Evolutionary conservation across 2,888 invertebrate species (phyloP).

Genomic region (Creontiades dilutus): DNA sequence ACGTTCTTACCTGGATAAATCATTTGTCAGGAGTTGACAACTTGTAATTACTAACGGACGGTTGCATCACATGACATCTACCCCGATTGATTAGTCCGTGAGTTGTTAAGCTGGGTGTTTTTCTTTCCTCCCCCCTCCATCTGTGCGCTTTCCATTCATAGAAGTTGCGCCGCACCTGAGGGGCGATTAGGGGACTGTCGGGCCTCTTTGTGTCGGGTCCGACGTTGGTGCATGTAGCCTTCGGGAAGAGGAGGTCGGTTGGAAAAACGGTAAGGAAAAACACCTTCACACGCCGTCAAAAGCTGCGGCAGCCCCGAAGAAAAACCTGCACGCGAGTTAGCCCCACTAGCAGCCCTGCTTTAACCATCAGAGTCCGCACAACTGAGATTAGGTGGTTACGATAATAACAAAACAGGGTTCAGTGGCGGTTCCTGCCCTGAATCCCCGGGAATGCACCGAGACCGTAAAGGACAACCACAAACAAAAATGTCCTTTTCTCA

Average conservation of each 20-base stretch:
- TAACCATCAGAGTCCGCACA: not conserved
- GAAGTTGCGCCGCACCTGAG: constrained; percentile 1
- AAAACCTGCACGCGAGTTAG: not conserved
- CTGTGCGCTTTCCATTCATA: not conserved
- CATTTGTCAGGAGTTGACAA: not conserved
- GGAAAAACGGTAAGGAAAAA: not conserved
- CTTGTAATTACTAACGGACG: not conserved
- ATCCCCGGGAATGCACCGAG: no score
- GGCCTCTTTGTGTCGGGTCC: not conserved
- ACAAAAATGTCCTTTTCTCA: no score
- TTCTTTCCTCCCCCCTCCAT: not conserved
- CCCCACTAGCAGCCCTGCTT: not conserved
- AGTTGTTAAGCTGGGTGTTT: constrained; percentile 11
- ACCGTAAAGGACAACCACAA: no score
- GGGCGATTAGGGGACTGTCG: not conserved
- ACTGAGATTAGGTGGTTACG: not conserved
- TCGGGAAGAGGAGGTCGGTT: not conserved
- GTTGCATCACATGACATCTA: constrained; percentile 15
- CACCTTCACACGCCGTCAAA: constrained; percentile 6
- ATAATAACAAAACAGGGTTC: not conserved
- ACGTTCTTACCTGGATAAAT: not conserved
- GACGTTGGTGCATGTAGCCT: constrained; percentile 20
- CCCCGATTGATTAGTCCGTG: not conserved
- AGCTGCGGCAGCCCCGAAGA: not conserved
- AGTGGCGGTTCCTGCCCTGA: no score